A percentile compares a stretch with the other conserved stretches of the same genome.
Conservation (phyloP, 2,888 invertebrate species). For the Empis livida region DNA sequence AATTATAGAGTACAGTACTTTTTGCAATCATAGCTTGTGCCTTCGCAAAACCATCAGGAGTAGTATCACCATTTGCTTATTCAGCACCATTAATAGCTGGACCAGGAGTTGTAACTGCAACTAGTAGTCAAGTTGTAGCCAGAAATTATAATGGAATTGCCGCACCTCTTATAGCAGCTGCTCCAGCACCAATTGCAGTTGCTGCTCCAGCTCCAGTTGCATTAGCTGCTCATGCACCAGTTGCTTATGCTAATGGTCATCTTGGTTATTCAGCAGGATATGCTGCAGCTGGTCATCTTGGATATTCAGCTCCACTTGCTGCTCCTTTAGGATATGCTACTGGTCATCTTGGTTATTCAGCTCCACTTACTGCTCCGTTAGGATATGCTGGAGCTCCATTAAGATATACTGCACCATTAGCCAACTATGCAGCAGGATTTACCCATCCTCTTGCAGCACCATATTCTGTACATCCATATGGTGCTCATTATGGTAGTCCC, state of each 20-base stretch:
- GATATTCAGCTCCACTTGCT: slow-evolving; percentile 33
- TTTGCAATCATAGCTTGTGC: slow-evolving; percentile 13
- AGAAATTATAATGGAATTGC: slow-evolving; percentile 25
- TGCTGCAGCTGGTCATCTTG: background rate
- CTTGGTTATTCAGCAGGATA: slow-evolving; percentile 2
- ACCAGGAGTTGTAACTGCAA: slow-evolving; percentile 20
- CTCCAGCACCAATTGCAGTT: slow-evolving; percentile 38
- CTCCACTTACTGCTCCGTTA: slow-evolving; percentile 30
- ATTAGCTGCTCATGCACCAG: background rate
- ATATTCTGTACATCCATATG: slow-evolving; percentile 1
- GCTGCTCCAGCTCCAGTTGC: slow-evolving; percentile 38
- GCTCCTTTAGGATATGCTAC: slow-evolving; percentile 2
- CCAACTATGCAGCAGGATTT: background rate
- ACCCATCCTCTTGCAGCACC: slow-evolving; percentile 11
- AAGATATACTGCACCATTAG: background rate
- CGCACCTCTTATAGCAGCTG: slow-evolving; percentile 42
- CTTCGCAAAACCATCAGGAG: slow-evolving; percentile 13
- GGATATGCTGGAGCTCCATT: slow-evolving; percentile 2
- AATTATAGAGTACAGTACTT: slow-evolving; percentile 10
- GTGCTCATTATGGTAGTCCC: background rate
- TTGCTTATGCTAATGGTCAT: too few species aligned
- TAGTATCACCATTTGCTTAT: slow-evolving; percentile 18
- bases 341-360: slow-evolving; percentile 35
- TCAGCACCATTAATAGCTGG: slow-evolving; percentile 10
- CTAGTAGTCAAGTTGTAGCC: slow-evolving; percentile 26